Base-by-base conservation (phyloP, 2,113 vertebrate genomes). In the Oreochromis aureus region DNA sequence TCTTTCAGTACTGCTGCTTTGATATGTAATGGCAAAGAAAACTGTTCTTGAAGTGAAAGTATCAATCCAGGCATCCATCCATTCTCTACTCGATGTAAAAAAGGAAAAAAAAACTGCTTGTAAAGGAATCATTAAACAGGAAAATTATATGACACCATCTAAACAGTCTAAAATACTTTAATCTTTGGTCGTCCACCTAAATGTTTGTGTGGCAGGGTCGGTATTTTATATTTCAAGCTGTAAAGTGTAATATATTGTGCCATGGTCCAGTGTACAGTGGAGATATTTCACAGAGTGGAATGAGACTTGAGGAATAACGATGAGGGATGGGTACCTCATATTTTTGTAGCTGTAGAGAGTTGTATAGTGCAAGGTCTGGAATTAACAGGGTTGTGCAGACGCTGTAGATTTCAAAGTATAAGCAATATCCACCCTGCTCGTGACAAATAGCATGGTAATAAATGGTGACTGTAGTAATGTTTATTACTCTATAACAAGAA, bases 371-470 rank as follows among this genome's bases (percentile, higher is more conserved):
- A 83, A 90, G 86, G 87, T 83, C 69, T 90, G 18, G 41, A 44
- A 81, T 90, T 88, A 85, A 88, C 15, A 55, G 27, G 90, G 56
- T 81, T 71, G 63, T 24, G 71, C 71, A 78, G 56, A 80, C 2
- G 22, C 58, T 82, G 86, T 83, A 69, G 19, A 82, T 69, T 87
- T 87, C 73, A 8, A 56, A 69, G 19, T 41, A 81, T 83, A 51
- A 61, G 63, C 85, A 73, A 61, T 85, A 86, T 85, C 76, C 3
- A 10, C 84, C 53, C 22, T 5, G 27, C 41, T 63, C 44, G 81
- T 87, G 78, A 93, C 34, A 83, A 82, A 89, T 24, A 10, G 46
- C 78, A 46, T 46, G 59, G 69, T 81, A 71, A 87, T 89, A 90
- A 89, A 92, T 83, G 30, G 18, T 92, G 86, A 86, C 81, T 63